These are phyloP conservation scores for Drosophila punjabiensis DNA, from an alignment of 1,140 invertebrate species.

Conservation along the genomic window DNA sequence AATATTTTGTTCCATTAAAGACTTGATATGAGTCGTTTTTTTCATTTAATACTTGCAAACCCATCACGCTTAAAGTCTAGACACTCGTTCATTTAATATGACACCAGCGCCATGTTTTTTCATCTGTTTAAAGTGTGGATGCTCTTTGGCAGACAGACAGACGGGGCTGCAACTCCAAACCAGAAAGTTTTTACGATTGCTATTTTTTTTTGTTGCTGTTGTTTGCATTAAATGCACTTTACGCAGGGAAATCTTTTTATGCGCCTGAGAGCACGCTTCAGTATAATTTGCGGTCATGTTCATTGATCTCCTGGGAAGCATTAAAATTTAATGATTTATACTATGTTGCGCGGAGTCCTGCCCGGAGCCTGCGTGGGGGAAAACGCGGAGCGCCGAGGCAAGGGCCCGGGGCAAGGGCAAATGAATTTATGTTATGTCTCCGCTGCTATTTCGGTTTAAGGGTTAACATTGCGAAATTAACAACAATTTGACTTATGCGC, in stretches of 20 bases:
- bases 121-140: conserved; percentile 51
- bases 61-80: conserved; percentile 35
- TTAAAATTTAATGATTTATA: conserved; percentile 84
- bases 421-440: conserved; percentile 79
- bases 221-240: conserved; percentile 73
- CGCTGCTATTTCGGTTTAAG: conserved; percentile 65
- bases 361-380: conserved; percentile 10
- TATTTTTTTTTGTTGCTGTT: conserved; percentile 31
- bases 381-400: neutral
- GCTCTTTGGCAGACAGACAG: conserved; percentile 27
- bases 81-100: conserved; percentile 27
- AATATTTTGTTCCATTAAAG: neutral
- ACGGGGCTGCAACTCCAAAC: conserved; percentile 60
- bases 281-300: conserved; percentile 84
- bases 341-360: conserved; percentile 33
- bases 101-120: conserved; percentile 34
- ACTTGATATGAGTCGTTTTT: neutral
- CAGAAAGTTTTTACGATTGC: conserved; percentile 60
- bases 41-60: neutral
- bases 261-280: conserved; percentile 81
- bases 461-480: conserved; percentile 78
- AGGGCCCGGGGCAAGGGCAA: conserved; percentile 17
- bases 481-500: conserved; percentile 81
- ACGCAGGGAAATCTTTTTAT: conserved; percentile 72
- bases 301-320: conserved; percentile 84